Evolutionary conservation across 2,888 invertebrate genomes (phyloP).

Genomic region (Limnephilus lunatus): DNA sequence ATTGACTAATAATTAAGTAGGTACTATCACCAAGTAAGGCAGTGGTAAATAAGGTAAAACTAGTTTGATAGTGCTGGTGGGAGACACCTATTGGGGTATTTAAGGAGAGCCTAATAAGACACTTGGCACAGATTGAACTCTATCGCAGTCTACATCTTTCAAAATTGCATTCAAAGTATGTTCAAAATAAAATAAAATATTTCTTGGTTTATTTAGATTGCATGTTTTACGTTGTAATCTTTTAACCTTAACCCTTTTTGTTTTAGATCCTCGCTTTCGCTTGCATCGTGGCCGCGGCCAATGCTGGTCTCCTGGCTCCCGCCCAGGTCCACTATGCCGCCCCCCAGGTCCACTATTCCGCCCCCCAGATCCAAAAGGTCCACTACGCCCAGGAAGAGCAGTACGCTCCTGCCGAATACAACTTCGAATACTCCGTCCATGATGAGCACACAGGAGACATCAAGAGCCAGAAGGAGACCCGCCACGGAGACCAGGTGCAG

Average conservation of each 20-base stretch:
- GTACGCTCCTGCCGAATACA: not conserved
- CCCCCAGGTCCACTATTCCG: not conserved
- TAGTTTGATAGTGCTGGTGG: not conserved
- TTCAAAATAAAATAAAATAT: not conserved
- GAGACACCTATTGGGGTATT: not conserved
- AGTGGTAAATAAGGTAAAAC: not conserved
- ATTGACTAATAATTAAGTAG: not conserved
- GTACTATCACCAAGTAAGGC: not conserved
- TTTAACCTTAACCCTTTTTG: not conserved
- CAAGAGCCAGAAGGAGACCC: slow-evolving; percentile 66
- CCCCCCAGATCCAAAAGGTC: not conserved
- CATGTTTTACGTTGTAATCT: no score
- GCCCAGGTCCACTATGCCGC: not conserved
- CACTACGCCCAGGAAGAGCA: not conserved
- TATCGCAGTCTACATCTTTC: not conserved
- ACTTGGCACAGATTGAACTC: not conserved
- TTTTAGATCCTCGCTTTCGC: slow-evolving; percentile 60
- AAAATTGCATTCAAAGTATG: slow-evolving; percentile 36
- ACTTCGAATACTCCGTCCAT: not conserved
- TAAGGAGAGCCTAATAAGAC: not conserved
- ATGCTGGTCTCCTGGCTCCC: slow-evolving; percentile 56
- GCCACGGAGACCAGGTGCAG: slow-evolving; percentile 73
- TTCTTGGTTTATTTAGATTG: no score
- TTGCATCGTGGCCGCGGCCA: slow-evolving; percentile 57
- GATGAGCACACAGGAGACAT: not conserved